Conservation (phyloP, 2,888 invertebrate species). For the Amphiduros pacificus region DNA sequence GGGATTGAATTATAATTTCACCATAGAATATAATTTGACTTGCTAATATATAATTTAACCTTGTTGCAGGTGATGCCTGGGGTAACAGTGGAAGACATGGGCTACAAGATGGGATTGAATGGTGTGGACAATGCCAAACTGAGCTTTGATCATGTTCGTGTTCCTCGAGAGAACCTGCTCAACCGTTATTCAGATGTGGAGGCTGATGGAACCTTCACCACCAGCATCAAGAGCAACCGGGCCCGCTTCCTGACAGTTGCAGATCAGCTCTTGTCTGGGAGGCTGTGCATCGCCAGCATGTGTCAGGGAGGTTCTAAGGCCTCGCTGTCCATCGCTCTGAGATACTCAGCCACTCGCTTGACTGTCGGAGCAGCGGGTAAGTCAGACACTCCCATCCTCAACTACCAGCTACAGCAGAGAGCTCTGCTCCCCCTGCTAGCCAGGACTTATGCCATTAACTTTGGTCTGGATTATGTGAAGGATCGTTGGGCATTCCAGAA, state of each 20-base stretch:
- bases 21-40: no score
- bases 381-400: slow-evolving; percentile 36
- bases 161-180: slow-evolving; percentile 35
- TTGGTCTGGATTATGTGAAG: slow-evolving; percentile 38
- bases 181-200: slow-evolving; percentile 34
- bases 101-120: slow-evolving; percentile 38
- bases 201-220: slow-evolving; percentile 32
- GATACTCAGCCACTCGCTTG: slow-evolving; percentile 37
- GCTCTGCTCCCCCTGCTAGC: slow-evolving; percentile 37
- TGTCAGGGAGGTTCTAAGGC: slow-evolving; percentile 27
- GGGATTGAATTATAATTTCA: no score
- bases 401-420: slow-evolving; percentile 37
- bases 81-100: slow-evolving; percentile 39
- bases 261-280: slow-evolving; percentile 38
- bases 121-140: slow-evolving; percentile 43
- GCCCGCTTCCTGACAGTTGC: slow-evolving; percentile 38
- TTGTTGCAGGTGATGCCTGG: no score
- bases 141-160: slow-evolving; percentile 34
- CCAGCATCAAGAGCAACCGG: slow-evolving; percentile 32
- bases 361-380: slow-evolving; percentile 36
- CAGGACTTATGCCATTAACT: slow-evolving; percentile 36
- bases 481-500: slow-evolving; percentile 31
- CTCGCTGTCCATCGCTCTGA: slow-evolving; percentile 31
- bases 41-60: no score
- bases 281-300: slow-evolving; percentile 39